phyloP scores from a whole-genome alignment of 1,140 invertebrate genomes.

The Calliopsis andreniformis region DNA sequence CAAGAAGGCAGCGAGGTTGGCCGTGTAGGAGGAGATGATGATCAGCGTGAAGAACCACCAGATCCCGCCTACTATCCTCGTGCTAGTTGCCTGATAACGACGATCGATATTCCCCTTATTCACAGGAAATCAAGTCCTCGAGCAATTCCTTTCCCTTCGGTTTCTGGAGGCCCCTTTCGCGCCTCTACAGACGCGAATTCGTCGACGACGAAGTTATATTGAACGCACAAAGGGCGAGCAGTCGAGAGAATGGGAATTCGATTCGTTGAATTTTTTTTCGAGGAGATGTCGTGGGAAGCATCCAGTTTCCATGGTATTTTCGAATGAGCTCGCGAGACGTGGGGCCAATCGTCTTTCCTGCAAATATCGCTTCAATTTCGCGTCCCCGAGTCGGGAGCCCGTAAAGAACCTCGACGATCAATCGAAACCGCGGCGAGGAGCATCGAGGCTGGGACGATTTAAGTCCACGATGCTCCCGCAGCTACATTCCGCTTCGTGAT shows the following conservation, averaged over 20 bases:
- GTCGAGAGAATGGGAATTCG: not conserved
- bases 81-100: slow-evolving; percentile 92
- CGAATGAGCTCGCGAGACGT: too few species aligned
- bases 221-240: not conserved
- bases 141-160: slow-evolving; percentile 33
- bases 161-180: not conserved
- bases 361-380: slow-evolving; percentile 14
- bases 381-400: slow-evolving; percentile 14
- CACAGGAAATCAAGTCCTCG: not conserved
- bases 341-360: slow-evolving; percentile 6
- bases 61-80: slow-evolving; percentile 95
- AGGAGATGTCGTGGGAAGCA: too few species aligned
- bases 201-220: too few species aligned
- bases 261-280: not conserved
- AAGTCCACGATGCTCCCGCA: slow-evolving; percentile 10
- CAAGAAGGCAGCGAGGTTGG: slow-evolving; percentile 97
- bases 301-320: too few species aligned
- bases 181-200: too few species aligned
- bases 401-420: slow-evolving; percentile 62
- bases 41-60: slow-evolving; percentile 99
- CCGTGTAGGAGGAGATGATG: slow-evolving; percentile 98
- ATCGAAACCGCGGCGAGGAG: slow-evolving; percentile 74
- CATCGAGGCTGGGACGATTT: slow-evolving; percentile 66
- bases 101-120: slow-evolving; percentile 53
- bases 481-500: slow-evolving; percentile 57